Evolutionary conservation across 2,797 vertebrate species (phyloP).

Genomic region (Alfaro cultratus): DNA sequence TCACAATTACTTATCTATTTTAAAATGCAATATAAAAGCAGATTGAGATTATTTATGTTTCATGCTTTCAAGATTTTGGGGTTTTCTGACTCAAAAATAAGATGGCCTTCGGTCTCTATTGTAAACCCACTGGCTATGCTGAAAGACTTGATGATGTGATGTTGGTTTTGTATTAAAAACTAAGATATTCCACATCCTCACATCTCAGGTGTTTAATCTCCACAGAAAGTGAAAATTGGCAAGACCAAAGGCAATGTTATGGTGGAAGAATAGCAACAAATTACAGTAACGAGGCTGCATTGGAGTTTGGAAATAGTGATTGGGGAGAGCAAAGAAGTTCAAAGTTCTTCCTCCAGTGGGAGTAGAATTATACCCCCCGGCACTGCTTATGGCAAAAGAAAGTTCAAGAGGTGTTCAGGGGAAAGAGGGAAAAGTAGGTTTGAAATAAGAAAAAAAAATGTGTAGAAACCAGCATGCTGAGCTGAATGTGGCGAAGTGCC

Average conservation of each 20-base stretch:
- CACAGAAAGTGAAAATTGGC: slow-evolving; percentile 19
- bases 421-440: slow-evolving; percentile 36
- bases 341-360: slow-evolving; percentile 62
- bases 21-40: neutral
- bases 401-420: slow-evolving; percentile 73
- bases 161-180: neutral
- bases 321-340: slow-evolving; percentile 54
- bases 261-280: slow-evolving; percentile 43
- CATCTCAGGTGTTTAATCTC: slow-evolving; percentile 2
- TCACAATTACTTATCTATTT: neutral
- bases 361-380: slow-evolving; percentile 71
- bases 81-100: neutral
- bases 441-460: slow-evolving; percentile 21
- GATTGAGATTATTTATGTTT: neutral
- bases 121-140: slow-evolving; percentile 20
- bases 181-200: neutral
- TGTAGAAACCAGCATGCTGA: slow-evolving; percentile 63
- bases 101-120: neutral
- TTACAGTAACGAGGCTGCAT: slow-evolving; percentile 29
- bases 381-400: slow-evolving; percentile 71
- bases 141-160: neutral
- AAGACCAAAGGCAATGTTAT: slow-evolving; percentile 44
- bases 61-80: neutral
- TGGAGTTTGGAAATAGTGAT: slow-evolving; percentile 25
- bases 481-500: slow-evolving; percentile 64